Conservation (phyloP, 2,797 vertebrate species). For the Cuniculus paca region DNA sequence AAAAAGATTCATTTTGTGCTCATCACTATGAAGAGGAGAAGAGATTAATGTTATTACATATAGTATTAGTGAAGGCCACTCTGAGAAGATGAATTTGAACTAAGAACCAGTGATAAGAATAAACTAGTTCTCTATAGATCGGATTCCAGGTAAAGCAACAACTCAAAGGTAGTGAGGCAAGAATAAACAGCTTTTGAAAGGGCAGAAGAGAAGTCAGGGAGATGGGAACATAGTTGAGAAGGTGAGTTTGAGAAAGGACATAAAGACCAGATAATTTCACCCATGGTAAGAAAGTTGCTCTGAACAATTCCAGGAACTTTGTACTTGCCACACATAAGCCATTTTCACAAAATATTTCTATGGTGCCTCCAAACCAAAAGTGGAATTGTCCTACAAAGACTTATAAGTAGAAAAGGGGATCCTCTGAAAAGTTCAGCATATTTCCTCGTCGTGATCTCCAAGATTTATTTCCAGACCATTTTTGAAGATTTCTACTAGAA, state of each 20-base stretch:
- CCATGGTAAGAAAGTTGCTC: background rate
- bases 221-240: background rate
- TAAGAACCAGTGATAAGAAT: background rate
- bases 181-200: background rate
- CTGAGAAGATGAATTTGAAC: slow-evolving; percentile 18
- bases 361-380: background rate
- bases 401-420: background rate
- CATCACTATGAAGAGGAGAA: background rate
- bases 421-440: slow-evolving; percentile 33
- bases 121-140: background rate
- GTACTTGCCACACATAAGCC: background rate
- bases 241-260: background rate
- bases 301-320: background rate
- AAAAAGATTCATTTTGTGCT: background rate
- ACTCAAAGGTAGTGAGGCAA: background rate
- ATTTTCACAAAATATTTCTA: background rate
- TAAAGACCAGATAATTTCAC: background rate
- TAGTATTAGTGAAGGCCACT: background rate
- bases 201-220: background rate
- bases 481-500: slow-evolving; percentile 27
- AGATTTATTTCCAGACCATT: slow-evolving; percentile 61
- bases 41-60: background rate
- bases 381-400: background rate
- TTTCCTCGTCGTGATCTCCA: background rate
- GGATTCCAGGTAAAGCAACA: background rate